Conservation (phyloP, 2,888 invertebrate species). For the Limnephilus lunatus region DNA sequence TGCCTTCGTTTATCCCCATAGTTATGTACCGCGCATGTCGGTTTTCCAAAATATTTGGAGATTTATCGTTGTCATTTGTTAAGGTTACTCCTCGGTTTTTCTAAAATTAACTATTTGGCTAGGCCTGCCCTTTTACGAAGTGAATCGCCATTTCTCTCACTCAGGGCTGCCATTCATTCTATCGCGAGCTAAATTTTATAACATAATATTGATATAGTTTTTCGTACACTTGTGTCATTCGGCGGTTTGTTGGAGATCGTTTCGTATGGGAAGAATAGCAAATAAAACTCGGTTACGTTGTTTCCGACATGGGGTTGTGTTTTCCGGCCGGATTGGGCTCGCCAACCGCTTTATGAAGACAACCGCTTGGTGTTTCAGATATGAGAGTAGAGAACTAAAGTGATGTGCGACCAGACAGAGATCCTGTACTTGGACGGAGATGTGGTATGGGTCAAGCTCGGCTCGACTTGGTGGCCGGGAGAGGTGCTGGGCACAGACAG, state of each 20-base stretch:
- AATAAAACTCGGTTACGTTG: background rate
- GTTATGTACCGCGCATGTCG: background rate
- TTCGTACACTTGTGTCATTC: slow-evolving; percentile 37
- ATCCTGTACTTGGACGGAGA: slow-evolving; percentile 84
- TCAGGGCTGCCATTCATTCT: slow-evolving; percentile 60
- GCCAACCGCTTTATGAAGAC: background rate
- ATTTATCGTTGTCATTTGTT: background rate
- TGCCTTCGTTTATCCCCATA: background rate
- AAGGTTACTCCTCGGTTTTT: background rate
- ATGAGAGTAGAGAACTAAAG: slow-evolving; percentile 65
- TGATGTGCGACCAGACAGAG: slow-evolving; percentile 85
- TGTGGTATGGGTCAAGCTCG: slow-evolving; percentile 91
- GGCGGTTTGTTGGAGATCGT: background rate
- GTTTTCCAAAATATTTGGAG: background rate
- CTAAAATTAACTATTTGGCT: slow-evolving; percentile 14
- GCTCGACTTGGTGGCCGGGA: slow-evolving; percentile 91
- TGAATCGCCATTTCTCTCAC: slow-evolving; percentile 54
- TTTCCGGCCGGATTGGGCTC: background rate
- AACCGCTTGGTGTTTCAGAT: slow-evolving; percentile 54
- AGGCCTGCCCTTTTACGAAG: slow-evolving; percentile 47
- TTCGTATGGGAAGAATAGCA: slow-evolving; percentile 7
- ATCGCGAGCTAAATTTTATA: slow-evolving; percentile 40
- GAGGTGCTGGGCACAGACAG: slow-evolving; percentile 80
- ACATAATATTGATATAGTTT: slow-evolving; percentile 53
- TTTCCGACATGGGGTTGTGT: slow-evolving; percentile 14